These are phyloP conservation scores for Sturnus vulgaris DNA, from an alignment of 2,113 vertebrate genomes.

Conservation along the genomic window DNA sequence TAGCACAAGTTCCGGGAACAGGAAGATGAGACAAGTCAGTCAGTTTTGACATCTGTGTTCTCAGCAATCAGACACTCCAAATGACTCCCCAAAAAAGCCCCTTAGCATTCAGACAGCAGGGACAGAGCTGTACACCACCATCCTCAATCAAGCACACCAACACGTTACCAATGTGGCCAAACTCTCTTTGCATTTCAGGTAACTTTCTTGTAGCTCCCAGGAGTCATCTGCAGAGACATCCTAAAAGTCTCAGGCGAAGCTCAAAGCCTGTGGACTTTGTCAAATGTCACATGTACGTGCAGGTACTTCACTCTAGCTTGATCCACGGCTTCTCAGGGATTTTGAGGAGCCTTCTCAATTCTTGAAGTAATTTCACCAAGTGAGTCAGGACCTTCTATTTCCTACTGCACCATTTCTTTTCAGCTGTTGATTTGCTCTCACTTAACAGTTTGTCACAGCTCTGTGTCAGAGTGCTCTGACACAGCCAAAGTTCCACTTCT, in stretches of 20 bases:
- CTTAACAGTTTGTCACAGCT: rapidly evolving
- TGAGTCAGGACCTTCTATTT: background rate
- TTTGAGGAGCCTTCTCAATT: background rate
- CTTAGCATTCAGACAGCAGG: background rate
- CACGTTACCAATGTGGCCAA: rapidly evolving
- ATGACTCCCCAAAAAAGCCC: background rate
- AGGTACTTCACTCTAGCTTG: background rate
- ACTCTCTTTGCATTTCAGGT: background rate
- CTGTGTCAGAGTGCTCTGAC: background rate
- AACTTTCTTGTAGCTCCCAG: background rate
- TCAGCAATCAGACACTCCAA: background rate
- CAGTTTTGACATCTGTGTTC: background rate
- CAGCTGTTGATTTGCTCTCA: background rate
- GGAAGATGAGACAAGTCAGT: background rate
- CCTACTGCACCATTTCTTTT: background rate
- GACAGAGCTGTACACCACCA: background rate
- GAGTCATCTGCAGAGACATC: background rate
- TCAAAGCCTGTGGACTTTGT: background rate
- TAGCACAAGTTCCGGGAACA: background rate
- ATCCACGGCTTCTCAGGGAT: background rate
- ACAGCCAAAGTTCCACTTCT: background rate
- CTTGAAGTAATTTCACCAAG: background rate
- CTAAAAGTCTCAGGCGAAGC: background rate
- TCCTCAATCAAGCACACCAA: background rate
- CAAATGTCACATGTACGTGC: rapidly evolving